Evolutionary conservation across 2,113 vertebrate genomes (phyloP).

Genomic region (Pelecanoides urinatrix): DNA sequence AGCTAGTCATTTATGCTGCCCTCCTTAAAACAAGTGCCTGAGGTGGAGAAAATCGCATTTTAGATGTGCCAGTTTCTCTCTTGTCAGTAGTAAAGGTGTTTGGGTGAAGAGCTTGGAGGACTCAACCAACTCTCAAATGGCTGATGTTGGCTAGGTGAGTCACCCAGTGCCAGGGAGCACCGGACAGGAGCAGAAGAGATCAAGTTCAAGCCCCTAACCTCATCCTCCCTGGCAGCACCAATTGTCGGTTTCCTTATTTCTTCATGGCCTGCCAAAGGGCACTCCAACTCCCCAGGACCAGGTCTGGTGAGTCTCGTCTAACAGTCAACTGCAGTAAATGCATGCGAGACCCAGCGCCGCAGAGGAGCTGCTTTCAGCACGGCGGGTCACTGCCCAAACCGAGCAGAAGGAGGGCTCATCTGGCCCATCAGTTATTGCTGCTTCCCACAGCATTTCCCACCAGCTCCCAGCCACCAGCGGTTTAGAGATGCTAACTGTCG

Average conservation of each 20-base stretch:
- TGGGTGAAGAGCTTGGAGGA: background rate
- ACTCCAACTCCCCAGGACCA: background rate
- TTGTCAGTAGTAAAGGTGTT: background rate
- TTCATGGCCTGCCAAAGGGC: background rate
- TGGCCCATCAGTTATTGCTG: background rate
- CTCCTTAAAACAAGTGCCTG: background rate
- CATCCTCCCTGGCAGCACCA: background rate
- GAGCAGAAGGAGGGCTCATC: background rate
- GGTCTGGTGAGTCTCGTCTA: background rate
- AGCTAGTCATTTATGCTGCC: background rate
- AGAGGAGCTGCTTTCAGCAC: background rate
- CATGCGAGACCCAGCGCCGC: fast-evolving
- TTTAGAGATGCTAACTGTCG: background rate
- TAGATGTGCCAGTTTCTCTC: background rate
- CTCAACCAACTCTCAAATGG: background rate
- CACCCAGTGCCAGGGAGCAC: fast-evolving
- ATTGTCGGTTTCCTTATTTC: background rate
- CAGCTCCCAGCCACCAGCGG: background rate
- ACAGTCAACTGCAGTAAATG: background rate
- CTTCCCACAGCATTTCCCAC: background rate
- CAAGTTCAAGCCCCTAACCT: background rate
- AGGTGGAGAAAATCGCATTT: background rate
- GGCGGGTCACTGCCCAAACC: background rate
- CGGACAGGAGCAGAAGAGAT: background rate
- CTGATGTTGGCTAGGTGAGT: background rate